Evolutionary conservation across 2,113 vertebrate species (phyloP).

Genomic region (Brachypteracias leptosomus): DNA sequence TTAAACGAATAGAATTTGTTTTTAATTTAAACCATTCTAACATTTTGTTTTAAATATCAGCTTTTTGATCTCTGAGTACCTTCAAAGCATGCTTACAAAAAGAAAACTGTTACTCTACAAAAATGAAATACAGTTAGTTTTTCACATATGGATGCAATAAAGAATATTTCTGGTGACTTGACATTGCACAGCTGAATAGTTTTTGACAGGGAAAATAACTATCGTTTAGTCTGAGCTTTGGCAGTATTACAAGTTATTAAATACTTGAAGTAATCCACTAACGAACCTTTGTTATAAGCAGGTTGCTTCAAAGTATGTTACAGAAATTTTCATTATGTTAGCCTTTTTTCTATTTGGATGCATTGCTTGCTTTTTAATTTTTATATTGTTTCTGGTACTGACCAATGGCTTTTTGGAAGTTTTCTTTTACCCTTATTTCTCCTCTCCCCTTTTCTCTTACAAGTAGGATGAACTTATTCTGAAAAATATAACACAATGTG

Average conservation of each 20-base stretch:
- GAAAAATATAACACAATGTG: not conserved
- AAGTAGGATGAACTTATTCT: not conserved
- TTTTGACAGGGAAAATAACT: conserved; percentile 55
- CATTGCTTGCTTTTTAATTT: not conserved
- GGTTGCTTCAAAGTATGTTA: conserved; percentile 25
- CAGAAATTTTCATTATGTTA: not conserved
- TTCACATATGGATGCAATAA: conserved; percentile 37
- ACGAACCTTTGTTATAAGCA: conserved; percentile 26
- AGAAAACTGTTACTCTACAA: conserved; percentile 42
- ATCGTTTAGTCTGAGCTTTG: conserved; percentile 48
- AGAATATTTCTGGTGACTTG: conserved; percentile 54
- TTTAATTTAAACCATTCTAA: conserved; percentile 28
- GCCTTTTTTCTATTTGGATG: not conserved
- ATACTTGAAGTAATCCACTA: conserved; percentile 61
- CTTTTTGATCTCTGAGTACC: conserved; percentile 33
- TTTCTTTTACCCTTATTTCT: not conserved
- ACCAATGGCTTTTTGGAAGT: not conserved
- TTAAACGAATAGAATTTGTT: not conserved
- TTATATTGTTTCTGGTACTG: not conserved
- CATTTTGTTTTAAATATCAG: conserved; percentile 42
- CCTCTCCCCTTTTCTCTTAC: not conserved
- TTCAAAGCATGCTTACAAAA: conserved; percentile 46
- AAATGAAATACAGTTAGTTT: not conserved
- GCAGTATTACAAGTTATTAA: conserved; percentile 53
- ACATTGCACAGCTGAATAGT: conserved; percentile 50